These are phyloP conservation scores for Echinarachnius parma DNA, from an alignment of 53 echinoderm and acorn worm genomes.

Conservation along the genomic window DNA sequence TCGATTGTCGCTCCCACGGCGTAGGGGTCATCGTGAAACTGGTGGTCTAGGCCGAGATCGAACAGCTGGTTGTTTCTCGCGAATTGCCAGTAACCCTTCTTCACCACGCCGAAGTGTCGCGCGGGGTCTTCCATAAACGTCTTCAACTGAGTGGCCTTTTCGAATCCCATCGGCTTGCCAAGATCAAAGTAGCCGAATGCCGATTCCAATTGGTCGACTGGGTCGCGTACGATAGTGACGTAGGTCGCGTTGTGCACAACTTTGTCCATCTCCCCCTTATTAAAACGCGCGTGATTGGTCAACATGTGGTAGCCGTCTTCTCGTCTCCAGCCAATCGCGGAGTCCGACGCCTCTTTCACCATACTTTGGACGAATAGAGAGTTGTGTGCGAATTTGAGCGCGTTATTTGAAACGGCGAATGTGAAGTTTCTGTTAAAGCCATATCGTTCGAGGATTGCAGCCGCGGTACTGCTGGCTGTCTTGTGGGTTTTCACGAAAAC, in stretches of 20 bases:
- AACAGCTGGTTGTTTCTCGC: conserved; percentile 53
- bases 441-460: conserved; percentile 45
- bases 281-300: conserved; percentile 60
- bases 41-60: conserved; percentile 53
- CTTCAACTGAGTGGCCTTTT: conserved; percentile 28
- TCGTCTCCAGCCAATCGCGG: conserved; percentile 18
- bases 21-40: conserved; percentile 8
- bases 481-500: conserved; percentile 54
- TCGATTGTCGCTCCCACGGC: conserved; percentile 34
- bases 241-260: conserved; percentile 65
- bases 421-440: conserved; percentile 51
- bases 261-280: conserved; percentile 55
- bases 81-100: conserved; percentile 31
- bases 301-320: conserved; percentile 35
- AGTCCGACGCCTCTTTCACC: conserved; percentile 12
- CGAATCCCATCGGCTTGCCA: conserved; percentile 19
- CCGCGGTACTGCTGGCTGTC: conserved; percentile 48
- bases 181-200: conserved; percentile 50
- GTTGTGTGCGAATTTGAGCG: conserved; percentile 13
- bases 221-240: conserved; percentile 52
- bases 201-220: conserved; percentile 43
- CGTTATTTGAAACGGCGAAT: conserved; percentile 31
- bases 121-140: conserved; percentile 39
- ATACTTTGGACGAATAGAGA: background rate
- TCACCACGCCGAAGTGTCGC: conserved; percentile 1